These are phyloP conservation scores for Raja brachyura DNA, from an alignment of 2,113 vertebrate species.

Conservation along the genomic window DNA sequence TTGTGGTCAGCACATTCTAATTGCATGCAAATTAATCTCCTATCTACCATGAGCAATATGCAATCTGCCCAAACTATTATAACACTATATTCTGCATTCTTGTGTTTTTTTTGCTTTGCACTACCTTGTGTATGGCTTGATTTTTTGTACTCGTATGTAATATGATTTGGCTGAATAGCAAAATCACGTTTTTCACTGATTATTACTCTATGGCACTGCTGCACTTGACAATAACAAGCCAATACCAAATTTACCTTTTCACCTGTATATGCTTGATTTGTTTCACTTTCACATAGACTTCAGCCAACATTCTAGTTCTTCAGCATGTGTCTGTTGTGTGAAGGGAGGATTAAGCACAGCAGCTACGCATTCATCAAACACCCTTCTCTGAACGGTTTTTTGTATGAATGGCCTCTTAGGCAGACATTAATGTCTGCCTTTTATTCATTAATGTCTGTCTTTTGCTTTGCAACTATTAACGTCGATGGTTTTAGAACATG, in stretches of 20 bases:
- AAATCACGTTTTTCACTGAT: too few species aligned
- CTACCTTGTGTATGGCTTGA: too few species aligned
- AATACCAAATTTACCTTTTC: neutral
- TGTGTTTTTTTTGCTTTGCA: too few species aligned
- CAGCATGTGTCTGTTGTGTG: neutral
- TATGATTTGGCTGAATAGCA: too few species aligned
- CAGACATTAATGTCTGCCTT: neutral
- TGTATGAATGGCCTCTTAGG: neutral
- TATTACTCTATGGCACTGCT: too few species aligned
- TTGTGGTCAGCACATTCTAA: neutral
- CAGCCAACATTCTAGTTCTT: neutral
- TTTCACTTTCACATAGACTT: neutral
- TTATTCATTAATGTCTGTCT: neutral
- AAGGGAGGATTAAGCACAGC: neutral
- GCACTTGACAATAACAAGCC: too few species aligned
- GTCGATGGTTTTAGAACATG: neutral
- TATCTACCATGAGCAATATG: neutral
- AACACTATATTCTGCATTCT: too few species aligned
- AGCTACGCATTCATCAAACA: neutral
- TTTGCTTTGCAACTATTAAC: neutral
- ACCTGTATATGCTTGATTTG: neutral
- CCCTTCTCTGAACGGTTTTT: neutral
- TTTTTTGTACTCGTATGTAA: too few species aligned
- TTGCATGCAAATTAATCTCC: neutral
- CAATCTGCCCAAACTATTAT: neutral